phyloP scores from a whole-genome alignment of 2,113 vertebrate species.

The Sinosuthora webbiana region DNA sequence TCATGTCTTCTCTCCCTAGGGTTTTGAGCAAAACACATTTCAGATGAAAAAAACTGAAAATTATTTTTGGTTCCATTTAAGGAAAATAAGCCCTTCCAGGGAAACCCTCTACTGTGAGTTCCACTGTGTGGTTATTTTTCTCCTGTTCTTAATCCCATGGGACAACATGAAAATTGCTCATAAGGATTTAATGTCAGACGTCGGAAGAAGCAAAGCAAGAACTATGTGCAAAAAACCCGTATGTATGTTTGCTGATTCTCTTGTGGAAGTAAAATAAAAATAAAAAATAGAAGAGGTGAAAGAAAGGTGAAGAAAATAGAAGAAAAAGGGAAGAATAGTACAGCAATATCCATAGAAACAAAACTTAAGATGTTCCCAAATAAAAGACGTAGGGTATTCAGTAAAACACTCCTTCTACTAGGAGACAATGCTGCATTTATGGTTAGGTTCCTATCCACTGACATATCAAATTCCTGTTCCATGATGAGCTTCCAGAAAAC shows the following conservation, averaged over 20 bases:
- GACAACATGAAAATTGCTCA: neutral
- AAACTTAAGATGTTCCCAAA: neutral
- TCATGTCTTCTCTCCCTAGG: neutral
- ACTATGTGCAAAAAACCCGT: rapidly evolving
- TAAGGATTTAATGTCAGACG: neutral
- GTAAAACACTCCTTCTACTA: neutral
- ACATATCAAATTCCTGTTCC: neutral
- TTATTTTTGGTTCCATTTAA: neutral
- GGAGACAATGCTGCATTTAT: neutral
- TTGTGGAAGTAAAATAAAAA: neutral
- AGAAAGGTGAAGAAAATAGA: neutral
- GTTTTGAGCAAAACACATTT: neutral
- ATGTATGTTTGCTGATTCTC: neutral
- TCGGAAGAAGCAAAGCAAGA: neutral
- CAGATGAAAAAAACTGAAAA: neutral
- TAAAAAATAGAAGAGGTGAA: neutral
- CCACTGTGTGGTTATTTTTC: neutral
- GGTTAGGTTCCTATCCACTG: neutral
- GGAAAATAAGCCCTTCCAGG: neutral
- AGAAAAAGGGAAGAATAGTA: neutral
- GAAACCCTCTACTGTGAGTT: neutral
- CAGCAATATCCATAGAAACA: neutral
- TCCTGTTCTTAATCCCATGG: neutral
- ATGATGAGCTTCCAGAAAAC: neutral
- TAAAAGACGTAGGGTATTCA: neutral